These are phyloP conservation scores for Struthidea cinerea DNA, from an alignment of 2,113 vertebrate genomes.

Conservation along the genomic window DNA sequence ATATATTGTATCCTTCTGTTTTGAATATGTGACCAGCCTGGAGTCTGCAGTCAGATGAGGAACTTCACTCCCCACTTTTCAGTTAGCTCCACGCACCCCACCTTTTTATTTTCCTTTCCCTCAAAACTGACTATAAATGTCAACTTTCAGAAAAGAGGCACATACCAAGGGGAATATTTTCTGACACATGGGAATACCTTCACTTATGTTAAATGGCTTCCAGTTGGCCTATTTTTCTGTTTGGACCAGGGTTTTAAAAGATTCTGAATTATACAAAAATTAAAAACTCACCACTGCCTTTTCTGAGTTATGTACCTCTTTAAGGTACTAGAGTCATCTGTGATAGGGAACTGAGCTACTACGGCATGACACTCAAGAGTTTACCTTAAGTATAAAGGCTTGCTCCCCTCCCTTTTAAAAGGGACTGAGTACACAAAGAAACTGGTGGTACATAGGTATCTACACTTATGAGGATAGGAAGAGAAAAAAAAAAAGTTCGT, in stretches of 20 bases:
- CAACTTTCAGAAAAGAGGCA: background rate
- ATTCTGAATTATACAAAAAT: background rate
- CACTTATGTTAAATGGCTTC: background rate
- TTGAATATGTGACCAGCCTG: background rate
- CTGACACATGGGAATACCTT: background rate
- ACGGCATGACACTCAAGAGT: background rate
- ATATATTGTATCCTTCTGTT: background rate
- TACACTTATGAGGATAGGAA: background rate
- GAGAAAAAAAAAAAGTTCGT: background rate
- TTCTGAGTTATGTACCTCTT: background rate
- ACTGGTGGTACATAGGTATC: background rate
- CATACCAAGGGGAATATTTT: background rate
- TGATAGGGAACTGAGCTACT: background rate
- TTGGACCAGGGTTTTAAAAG: background rate
- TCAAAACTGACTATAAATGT: background rate
- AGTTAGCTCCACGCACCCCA: background rate
- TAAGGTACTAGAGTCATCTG: background rate
- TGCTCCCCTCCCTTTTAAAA: background rate
- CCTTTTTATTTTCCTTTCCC: background rate
- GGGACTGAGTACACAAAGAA: slow-evolving; percentile 18
- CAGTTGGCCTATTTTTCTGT: background rate
- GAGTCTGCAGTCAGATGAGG: background rate
- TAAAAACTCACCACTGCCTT: background rate
- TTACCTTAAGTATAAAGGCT: background rate
- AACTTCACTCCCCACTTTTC: background rate